Conservation (phyloP, 2,797 vertebrate species). For the Pitangus sulphuratus region DNA sequence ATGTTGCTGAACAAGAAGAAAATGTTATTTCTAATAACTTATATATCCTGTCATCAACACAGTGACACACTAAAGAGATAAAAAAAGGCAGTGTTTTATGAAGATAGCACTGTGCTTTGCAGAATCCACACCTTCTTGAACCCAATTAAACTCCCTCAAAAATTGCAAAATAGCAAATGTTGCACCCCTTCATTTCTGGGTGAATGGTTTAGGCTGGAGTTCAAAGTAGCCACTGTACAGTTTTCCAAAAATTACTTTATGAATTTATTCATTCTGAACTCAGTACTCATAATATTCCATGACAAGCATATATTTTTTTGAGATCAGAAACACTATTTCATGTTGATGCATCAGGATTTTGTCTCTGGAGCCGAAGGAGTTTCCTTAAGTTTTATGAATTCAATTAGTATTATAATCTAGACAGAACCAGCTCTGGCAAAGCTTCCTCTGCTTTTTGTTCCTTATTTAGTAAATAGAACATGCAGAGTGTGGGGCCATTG, state of each 20-base stretch:
- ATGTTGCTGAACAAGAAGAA: neutral
- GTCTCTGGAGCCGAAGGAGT: neutral
- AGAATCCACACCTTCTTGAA: neutral
- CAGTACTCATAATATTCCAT: neutral
- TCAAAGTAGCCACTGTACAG: neutral
- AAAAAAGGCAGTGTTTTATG: neutral
- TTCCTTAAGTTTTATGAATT: neutral
- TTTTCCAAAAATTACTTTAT: neutral
- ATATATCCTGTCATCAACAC: neutral
- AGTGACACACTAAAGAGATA: neutral
- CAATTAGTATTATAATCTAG: neutral
- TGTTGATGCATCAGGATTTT: neutral
- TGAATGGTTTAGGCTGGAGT: neutral
- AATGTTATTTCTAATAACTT: neutral
- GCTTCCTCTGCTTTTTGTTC: neutral
- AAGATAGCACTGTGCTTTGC: neutral
- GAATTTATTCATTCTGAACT: neutral
- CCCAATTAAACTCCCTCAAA: neutral
- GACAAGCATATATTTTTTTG: neutral
- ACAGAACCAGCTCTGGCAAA: neutral
- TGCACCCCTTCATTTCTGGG: neutral
- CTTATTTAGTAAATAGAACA: conserved; percentile 58
- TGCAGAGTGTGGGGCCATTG: neutral
- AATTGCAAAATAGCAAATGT: neutral
- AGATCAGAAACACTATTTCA: neutral